A percentile compares a stretch with the other conserved stretches of the same genome.
Evolutionary conservation across 2,797 vertebrate species (phyloP).

Genomic region (Artibeus jamaicensis): DNA sequence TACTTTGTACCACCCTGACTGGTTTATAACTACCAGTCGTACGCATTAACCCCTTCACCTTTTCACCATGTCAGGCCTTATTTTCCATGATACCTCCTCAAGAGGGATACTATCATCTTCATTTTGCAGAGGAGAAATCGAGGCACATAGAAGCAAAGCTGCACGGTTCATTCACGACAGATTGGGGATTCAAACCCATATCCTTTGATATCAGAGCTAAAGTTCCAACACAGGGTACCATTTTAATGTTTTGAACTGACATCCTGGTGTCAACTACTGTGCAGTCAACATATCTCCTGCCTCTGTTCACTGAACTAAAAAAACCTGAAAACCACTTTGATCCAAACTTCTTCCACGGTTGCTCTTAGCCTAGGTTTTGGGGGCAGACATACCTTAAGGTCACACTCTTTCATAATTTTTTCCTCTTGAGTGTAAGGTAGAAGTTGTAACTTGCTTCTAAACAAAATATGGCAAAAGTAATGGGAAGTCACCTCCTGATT

Average conservation of each 20-base stretch:
- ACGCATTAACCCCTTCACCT: neutral
- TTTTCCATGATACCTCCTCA: neutral
- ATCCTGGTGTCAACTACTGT: neutral
- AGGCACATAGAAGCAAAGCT: neutral
- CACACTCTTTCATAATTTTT: neutral
- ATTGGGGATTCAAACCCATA: neutral
- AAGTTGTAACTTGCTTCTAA: neutral
- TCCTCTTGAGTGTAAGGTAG: neutral
- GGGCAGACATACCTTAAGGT: neutral
- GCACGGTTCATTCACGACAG: neutral
- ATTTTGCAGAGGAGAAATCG: neutral
- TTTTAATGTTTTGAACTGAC: neutral
- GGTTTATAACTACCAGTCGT: neutral
- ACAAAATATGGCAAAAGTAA: neutral
- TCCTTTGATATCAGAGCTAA: neutral
- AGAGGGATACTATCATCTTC: neutral
- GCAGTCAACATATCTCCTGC: neutral
- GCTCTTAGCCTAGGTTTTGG: neutral
- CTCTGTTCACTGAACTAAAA: neutral
- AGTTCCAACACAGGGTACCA: neutral
- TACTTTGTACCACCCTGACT: neutral
- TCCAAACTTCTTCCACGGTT: neutral
- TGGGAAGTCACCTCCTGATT: neutral
- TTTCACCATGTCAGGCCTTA: neutral
- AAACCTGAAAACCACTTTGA: neutral